Conservation (phyloP, 2,113 vertebrate genomes). For the Nematolebias whitei region DNA sequence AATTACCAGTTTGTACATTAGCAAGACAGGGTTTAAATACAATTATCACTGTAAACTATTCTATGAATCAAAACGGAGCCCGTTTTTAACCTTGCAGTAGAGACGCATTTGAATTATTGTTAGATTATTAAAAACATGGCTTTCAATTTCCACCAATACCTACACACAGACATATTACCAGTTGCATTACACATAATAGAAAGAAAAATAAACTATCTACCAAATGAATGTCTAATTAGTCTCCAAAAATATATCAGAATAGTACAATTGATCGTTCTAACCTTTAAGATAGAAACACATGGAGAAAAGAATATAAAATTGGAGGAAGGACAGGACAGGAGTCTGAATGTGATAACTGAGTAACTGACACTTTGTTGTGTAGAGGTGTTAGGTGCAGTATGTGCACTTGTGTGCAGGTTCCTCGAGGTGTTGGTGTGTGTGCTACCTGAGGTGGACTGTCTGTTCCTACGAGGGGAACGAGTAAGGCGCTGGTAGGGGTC, state of each 20-base stretch:
- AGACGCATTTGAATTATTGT: too few relatives aligned
- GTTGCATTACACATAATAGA: not conserved
- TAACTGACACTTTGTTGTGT: not conserved
- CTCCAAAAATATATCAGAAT: not conserved
- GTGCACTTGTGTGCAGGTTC: constrained; percentile 2
- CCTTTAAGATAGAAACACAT: not conserved
- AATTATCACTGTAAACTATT: too few relatives aligned
- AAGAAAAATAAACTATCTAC: constrained; percentile 6
- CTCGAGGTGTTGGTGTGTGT: constrained; percentile 14
- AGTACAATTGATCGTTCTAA: constrained; percentile 19
- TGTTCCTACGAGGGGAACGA: constrained; percentile 93
- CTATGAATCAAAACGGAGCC: too few relatives aligned
- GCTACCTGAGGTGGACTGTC: constrained; percentile 95
- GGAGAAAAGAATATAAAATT: not conserved
- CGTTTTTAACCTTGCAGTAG: too few relatives aligned
- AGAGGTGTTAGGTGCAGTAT: constrained; percentile 7
- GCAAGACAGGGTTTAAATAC: not conserved
- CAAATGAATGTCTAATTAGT: constrained; percentile 11
- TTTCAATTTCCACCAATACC: too few relatives aligned
- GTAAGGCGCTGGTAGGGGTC: constrained; percentile 94
- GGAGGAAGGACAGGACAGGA: not conserved
- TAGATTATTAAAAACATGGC: too few relatives aligned
- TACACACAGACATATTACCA: not conserved
- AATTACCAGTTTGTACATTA: not conserved
- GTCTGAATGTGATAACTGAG: constrained; percentile 7